Evolutionary conservation across 1,140 invertebrate genomes (phyloP), one percentile per base, ranked within the genome.

Genomic region (Oedothorax gibbosus): DNA sequence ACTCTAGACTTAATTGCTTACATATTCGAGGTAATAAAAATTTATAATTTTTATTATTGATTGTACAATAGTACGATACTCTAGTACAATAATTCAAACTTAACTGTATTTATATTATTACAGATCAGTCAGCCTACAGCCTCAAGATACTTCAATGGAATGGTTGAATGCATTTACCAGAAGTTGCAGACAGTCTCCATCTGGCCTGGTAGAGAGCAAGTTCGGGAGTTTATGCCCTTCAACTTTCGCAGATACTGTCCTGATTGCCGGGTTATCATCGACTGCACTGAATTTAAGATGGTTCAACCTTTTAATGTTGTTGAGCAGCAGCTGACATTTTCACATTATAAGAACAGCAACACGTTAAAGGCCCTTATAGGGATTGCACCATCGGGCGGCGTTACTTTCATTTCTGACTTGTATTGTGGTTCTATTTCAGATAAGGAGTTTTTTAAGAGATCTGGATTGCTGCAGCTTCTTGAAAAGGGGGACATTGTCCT

Each of bases 11-110:
- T n/a, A n/a, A n/a, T n/a, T n/a, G n/a, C n/a, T n/a, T n/a, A n/a
- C n/a, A n/a, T n/a, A n/a, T n/a, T n/a, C n/a, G n/a, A n/a, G n/a
- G n/a, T n/a, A n/a, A n/a, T n/a, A n/a, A n/a, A n/a, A n/a, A n/a
- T n/a, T n/a, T n/a, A n/a, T n/a, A n/a, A n/a, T n/a, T n/a, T n/a
- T n/a, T n/a, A n/a, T n/a, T n/a, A n/a, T n/a, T n/a, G n/a, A n/a
- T n/a, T n/a, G n/a, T n/a, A n/a, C n/a, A n/a, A n/a, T n/a, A n/a
- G n/a, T n/a, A n/a, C n/a, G n/a, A n/a, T n/a, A n/a, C 35, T 62
- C 20, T 60, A 57, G n/a, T 75, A 56, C 15, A 75, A 75, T 11
- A 60, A 57, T 57, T 75, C 72, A 18, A 56, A 75, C 72, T 57
- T 18, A 21, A 75, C 53, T 5, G 53, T n/a, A n/a, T n/a, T n/a